Conservation (phyloP, 2,797 vertebrate species). For the Poecilia picta region DNA sequence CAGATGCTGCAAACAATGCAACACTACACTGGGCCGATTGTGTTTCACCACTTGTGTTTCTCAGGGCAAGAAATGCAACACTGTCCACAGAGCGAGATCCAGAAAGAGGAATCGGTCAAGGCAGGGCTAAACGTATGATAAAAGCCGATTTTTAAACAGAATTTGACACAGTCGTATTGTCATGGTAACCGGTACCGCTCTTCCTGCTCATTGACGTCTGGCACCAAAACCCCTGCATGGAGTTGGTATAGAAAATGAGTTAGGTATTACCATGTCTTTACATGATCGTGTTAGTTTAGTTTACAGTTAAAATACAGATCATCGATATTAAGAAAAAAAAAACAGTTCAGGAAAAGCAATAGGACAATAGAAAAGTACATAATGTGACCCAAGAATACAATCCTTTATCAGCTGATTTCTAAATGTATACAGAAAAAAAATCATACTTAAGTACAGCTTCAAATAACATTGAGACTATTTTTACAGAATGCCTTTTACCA, state of each 20-base stretch:
- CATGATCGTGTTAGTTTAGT: not conserved
- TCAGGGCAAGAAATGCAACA: slow-evolving; percentile 62
- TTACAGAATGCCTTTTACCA: too few species aligned
- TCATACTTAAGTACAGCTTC: too few species aligned
- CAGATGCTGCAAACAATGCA: slow-evolving; percentile 77
- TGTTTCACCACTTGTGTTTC: slow-evolving; percentile 70
- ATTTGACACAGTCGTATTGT: slow-evolving; percentile 31
- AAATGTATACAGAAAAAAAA: too few species aligned
- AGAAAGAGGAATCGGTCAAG: slow-evolving; percentile 39
- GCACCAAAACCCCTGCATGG: not conserved
- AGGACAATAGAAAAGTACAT: too few species aligned
- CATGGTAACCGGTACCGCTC: slow-evolving; percentile 6
- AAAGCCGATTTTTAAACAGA: slow-evolving; percentile 25
- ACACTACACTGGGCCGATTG: slow-evolving; percentile 71
- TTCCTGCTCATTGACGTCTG: not conserved
- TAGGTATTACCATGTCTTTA: not conserved
- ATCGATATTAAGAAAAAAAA: too few species aligned
- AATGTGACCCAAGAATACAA: too few species aligned
- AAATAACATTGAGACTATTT: too few species aligned
- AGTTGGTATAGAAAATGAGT: not conserved
- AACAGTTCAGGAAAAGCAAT: too few species aligned
- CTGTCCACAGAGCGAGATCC: slow-evolving; percentile 45
- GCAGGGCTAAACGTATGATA: slow-evolving; percentile 34
- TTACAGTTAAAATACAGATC: not conserved
- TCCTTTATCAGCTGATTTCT: too few species aligned